These are phyloP conservation scores for Thera britannica DNA, from an alignment of 2,888 invertebrate species.

Conservation along the genomic window DNA sequence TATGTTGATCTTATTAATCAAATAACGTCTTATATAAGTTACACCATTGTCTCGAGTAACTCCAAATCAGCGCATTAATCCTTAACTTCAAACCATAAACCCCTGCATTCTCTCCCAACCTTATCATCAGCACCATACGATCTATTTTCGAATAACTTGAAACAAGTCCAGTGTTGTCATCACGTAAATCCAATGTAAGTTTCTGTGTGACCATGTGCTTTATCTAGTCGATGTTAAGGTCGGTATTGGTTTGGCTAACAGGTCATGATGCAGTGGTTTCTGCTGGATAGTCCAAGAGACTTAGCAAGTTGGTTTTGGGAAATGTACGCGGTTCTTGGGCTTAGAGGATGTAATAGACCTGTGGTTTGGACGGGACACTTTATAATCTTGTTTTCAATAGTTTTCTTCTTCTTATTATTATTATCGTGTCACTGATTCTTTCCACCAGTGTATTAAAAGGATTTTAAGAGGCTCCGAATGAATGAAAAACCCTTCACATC, in stretches of 20 bases:
- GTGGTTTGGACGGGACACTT: slow-evolving; percentile 16
- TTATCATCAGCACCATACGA: not conserved
- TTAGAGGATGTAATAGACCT: slow-evolving; percentile 32
- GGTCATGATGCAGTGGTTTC: slow-evolving; percentile 13
- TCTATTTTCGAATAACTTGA: slow-evolving; percentile 9
- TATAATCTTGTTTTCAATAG: slow-evolving; percentile 4
- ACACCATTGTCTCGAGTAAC: slow-evolving; percentile 28
- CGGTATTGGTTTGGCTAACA: not conserved
- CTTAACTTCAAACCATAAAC: slow-evolving; percentile 8
- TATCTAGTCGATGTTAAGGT: not conserved
- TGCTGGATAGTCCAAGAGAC: slow-evolving; percentile 30
- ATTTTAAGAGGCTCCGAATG: too few species aligned
- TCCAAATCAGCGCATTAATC: slow-evolving; percentile 38
- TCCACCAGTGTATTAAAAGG: too few species aligned
- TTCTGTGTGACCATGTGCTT: not conserved
- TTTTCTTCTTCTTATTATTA: not conserved
- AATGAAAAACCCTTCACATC: too few species aligned
- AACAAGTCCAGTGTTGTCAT: not conserved
- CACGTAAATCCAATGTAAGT: not conserved
- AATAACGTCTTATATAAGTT: slow-evolving; percentile 25
- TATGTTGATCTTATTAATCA: slow-evolving; percentile 25
- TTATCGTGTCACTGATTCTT: too few species aligned
- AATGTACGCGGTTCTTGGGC: slow-evolving; percentile 57
- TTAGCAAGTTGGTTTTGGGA: slow-evolving; percentile 45
- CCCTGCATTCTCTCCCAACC: not conserved